Conservation (phyloP, 2,113 vertebrate species). For the Ciconia maguari region DNA sequence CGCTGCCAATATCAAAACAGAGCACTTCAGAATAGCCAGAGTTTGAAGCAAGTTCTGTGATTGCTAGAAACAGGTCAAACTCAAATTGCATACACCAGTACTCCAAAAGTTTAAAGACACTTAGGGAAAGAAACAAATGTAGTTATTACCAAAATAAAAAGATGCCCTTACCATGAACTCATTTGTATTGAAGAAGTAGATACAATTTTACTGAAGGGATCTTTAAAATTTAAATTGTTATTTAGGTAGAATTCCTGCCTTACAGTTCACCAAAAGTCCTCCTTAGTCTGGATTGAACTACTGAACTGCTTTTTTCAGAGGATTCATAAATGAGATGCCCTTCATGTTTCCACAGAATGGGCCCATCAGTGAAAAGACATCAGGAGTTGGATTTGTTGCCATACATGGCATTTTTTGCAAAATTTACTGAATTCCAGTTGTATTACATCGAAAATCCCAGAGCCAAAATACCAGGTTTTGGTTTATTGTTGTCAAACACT, state of each 20-base stretch:
- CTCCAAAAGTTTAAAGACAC: neutral
- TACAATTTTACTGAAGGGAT: neutral
- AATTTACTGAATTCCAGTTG: neutral
- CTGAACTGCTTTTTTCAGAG: neutral
- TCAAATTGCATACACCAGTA: neutral
- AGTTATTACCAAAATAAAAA: neutral
- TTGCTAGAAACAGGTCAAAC: slow-evolving; percentile 7
- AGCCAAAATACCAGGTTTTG: neutral
- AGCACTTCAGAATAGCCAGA: neutral
- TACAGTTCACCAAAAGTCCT: neutral
- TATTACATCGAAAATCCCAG: neutral
- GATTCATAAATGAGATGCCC: neutral
- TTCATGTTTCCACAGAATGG: neutral
- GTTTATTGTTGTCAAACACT: neutral
- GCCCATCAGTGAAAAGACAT: neutral
- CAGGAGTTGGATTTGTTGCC: neutral
- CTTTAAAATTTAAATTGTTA: neutral
- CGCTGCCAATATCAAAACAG: slow-evolving; percentile 11
- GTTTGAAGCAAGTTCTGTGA: slow-evolving; percentile 10
- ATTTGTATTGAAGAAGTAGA: neutral
- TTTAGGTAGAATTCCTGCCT: neutral
- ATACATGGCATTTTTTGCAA: neutral
- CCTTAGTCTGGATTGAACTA: neutral
- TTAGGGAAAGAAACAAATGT: neutral
- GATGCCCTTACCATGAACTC: neutral